A percentile compares a stretch with the other conserved stretches of the same genome.
phyloP scores from a whole-genome alignment of 2,113 vertebrate genomes.

The Cisticola juncidis region DNA sequence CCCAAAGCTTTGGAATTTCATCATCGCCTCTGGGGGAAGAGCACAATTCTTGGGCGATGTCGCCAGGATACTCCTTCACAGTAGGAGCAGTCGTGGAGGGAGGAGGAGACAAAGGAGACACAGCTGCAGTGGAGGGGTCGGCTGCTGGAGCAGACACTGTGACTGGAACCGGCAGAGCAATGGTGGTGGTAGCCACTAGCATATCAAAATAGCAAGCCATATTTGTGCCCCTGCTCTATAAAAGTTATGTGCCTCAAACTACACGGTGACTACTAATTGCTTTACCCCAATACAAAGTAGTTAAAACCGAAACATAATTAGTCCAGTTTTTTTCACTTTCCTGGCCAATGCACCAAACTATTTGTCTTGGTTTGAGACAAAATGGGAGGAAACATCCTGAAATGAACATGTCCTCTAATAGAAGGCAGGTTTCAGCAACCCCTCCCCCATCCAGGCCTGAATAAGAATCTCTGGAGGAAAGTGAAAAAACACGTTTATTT shows the following conservation, averaged over 20 bases:
- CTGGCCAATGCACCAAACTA: not conserved
- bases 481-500: not conserved
- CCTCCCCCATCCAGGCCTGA: fast-evolving
- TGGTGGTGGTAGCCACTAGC: too few relatives aligned
- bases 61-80: too few relatives aligned
- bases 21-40: too few relatives aligned
- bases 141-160: too few relatives aligned
- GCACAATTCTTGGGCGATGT: too few relatives aligned
- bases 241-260: not conserved
- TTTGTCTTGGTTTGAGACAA: not conserved
- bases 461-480: not conserved
- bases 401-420: not conserved
- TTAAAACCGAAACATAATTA: not conserved
- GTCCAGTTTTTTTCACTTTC: not conserved
- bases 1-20: too few relatives aligned
- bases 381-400: not conserved
- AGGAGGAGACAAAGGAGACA: too few relatives aligned
- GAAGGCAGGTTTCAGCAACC: not conserved
- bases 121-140: too few relatives aligned
- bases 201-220: too few relatives aligned
- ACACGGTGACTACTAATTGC: not conserved
- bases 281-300: not conserved
- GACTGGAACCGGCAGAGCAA: too few relatives aligned
- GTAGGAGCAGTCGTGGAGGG: too few relatives aligned
- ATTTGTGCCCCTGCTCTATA: too few relatives aligned